A percentile compares a stretch with the other conserved stretches of the same genome.
Conservation (phyloP, 2,113 vertebrate species). For the Nesospiza acunhae region DNA sequence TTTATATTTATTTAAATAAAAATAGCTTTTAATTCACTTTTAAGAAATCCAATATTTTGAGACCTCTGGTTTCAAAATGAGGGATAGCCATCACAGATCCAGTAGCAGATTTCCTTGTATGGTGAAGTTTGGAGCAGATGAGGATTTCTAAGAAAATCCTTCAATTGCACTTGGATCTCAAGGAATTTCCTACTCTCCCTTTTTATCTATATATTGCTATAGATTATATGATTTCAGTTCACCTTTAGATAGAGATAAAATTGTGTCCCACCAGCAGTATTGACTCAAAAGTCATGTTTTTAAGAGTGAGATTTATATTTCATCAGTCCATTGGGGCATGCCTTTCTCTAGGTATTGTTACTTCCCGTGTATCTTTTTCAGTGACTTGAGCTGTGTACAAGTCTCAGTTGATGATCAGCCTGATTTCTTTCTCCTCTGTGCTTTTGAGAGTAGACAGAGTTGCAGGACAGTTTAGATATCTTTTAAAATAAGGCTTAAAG, state of each 20-base stretch:
- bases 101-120: background rate
- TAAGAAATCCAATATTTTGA: background rate
- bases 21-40: background rate
- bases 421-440: background rate
- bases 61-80: background rate
- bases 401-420: background rate
- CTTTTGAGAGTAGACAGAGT: background rate
- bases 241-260: background rate
- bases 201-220: background rate
- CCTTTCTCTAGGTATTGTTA: background rate
- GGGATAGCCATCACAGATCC: background rate
- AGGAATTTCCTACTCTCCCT: background rate
- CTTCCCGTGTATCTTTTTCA: background rate
- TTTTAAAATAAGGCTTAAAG: background rate
- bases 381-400: background rate
- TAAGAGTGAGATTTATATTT: background rate
- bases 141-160: background rate
- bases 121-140: background rate
- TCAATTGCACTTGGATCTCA: background rate
- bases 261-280: background rate
- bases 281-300: background rate
- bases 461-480: background rate
- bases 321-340: background rate
- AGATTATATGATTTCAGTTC: background rate
- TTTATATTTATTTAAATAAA: background rate